Evolutionary conservation across 2,888 invertebrate species (phyloP).

Genomic region (Trachelus stipa): DNA sequence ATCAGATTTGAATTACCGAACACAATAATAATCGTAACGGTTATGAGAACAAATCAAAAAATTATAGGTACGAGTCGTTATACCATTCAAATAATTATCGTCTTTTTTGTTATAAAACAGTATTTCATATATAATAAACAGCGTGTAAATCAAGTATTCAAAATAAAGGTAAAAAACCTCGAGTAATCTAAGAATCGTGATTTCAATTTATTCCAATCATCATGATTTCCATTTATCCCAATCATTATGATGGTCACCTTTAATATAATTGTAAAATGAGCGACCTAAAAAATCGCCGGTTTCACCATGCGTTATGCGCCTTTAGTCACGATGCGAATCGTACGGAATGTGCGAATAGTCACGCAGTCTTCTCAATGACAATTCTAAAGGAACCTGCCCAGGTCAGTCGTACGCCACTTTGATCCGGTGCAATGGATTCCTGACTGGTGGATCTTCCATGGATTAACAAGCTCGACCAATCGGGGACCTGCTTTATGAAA

Average conservation of each 20-base stretch:
- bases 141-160: neutral
- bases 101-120: neutral
- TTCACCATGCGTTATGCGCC: neutral
- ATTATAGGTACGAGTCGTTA: neutral
- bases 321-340: neutral
- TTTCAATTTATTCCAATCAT: neutral
- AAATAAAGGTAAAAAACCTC: neutral
- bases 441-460: no score
- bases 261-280: neutral
- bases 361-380: neutral
- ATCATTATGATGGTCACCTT: neutral
- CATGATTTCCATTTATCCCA: no score
- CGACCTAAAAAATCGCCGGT: neutral
- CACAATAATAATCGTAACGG: neutral
- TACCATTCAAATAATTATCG: neutral
- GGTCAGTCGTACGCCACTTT: no score
- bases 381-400: neutral
- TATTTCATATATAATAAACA: neutral
- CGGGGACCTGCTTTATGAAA: no score
- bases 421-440: no score
- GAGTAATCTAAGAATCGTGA: no score
- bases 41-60: neutral
- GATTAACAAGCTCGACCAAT: no score
- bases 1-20: neutral
- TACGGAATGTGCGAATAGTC: neutral